Percentiles rank a stretch among this genome's conserved stretches.
These are phyloP conservation scores for Crocidura indochinensis DNA, from an alignment of 2,797 vertebrate genomes.

Conservation along the genomic window DNA sequence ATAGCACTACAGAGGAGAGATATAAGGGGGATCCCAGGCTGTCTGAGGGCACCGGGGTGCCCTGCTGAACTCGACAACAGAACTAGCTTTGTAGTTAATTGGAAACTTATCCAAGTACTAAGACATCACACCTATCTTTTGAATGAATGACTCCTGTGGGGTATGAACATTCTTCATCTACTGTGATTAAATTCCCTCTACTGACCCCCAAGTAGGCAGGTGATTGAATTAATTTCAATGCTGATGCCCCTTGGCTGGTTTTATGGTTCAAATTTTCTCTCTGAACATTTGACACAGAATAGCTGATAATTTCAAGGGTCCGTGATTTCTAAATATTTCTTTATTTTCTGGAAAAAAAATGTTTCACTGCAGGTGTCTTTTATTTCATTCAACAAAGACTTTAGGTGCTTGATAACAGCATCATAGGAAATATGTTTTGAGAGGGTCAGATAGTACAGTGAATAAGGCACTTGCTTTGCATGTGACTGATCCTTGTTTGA, in stretches of 20 bases:
- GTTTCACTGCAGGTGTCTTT: neutral
- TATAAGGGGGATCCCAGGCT: no score
- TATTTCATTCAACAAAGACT: neutral
- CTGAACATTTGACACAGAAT: conserved; percentile 12
- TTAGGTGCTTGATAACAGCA: conserved; percentile 18
- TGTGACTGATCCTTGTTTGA: no score
- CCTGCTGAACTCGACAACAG: no score
- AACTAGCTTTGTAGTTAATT: conserved; percentile 10
- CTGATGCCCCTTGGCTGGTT: neutral
- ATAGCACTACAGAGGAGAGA: no score
- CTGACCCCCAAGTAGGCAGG: neutral
- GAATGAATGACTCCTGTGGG: conserved; percentile 41
- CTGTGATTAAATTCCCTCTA: neutral
- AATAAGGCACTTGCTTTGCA: no score
- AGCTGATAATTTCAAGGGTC: conserved; percentile 57
- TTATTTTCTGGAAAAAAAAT: conserved; percentile 24
- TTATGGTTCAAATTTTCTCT: conserved; percentile 44
- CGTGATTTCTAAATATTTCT: conserved; percentile 60
- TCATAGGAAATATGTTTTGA: conserved; percentile 23
- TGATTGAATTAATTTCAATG: conserved; percentile 35
- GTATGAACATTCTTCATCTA: neutral
- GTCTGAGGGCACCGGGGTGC: no score
- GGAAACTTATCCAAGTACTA: conserved; percentile 13
- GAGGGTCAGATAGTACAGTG: neutral
- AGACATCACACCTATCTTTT: neutral